These are phyloP conservation scores for Sparus aurata DNA, from an alignment of 2,797 vertebrate genomes.

Conservation along the genomic window DNA sequence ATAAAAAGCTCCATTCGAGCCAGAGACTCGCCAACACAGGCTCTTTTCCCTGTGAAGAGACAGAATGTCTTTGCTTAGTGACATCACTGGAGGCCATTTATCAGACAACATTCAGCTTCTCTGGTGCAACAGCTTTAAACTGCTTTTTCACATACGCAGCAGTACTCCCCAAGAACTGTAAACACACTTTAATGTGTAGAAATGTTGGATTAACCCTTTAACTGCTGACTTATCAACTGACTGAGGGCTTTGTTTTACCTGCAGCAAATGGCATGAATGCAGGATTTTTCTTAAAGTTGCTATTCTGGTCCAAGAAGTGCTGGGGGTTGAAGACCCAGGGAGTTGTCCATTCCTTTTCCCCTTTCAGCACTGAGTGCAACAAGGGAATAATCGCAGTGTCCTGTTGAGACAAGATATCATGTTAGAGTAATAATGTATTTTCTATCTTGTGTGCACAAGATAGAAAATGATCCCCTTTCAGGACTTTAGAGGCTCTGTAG, in stretches of 20 bases:
- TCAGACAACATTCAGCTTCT: no score
- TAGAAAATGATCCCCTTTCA: no score
- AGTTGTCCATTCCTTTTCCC: slow-evolving; percentile 71
- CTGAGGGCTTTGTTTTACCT: slow-evolving; percentile 61
- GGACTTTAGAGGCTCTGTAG: no score
- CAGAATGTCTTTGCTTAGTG: no score
- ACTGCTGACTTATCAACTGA: background rate
- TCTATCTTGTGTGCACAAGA: no score
- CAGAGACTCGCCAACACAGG: slow-evolving; percentile 87
- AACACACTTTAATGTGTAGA: no score
- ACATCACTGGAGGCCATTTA: no score
- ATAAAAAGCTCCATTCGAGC: slow-evolving; percentile 88
- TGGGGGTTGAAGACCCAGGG: slow-evolving; percentile 78
- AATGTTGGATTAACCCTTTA: background rate
- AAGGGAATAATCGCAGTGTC: slow-evolving; percentile 76
- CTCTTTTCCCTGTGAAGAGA: slow-evolving; percentile 81
- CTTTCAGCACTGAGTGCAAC: slow-evolving; percentile 81
- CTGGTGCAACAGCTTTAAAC: no score
- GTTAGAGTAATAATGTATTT: background rate
- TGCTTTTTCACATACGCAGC: no score
- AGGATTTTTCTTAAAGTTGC: slow-evolving; percentile 82
- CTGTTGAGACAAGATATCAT: slow-evolving; percentile 47
- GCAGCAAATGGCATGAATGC: slow-evolving; percentile 83
- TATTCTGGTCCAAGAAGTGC: slow-evolving; percentile 81
- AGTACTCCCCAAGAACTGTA: no score